A percentile compares a stretch with the other conserved stretches of the same genome.
Evolutionary conservation across 2,888 invertebrate genomes (phyloP).

Genomic region (Sphaeridia pumilis): DNA sequence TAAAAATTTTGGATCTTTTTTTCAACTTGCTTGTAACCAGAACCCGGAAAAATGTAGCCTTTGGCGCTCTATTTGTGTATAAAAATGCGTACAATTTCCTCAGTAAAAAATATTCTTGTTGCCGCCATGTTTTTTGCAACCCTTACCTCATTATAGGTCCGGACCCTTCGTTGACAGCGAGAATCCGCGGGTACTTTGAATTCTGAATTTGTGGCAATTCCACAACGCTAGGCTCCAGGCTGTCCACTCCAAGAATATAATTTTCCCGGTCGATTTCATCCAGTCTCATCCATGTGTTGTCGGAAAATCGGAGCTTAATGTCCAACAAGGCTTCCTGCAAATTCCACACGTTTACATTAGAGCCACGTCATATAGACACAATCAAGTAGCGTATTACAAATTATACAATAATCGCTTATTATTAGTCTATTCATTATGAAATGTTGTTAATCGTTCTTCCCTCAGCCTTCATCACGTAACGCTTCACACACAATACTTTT

Average conservation of each 20-base stretch:
- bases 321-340: conserved; percentile 79
- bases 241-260: conserved; percentile 77
- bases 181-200: conserved; percentile 79
- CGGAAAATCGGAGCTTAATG: conserved; percentile 83
- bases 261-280: conserved; percentile 75
- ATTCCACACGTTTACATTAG: no score
- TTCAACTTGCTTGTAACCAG: no score
- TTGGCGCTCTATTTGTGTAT: neutral
- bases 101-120: neutral
- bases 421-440: no score
- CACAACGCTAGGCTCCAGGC: conserved; percentile 78
- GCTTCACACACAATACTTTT: no score
- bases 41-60: neutral
- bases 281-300: conserved; percentile 71
- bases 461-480: no score
- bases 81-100: neutral
- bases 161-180: conserved; percentile 84
- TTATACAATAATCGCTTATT: no score
- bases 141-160: conserved; percentile 64
- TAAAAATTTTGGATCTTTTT: no score
- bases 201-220: conserved; percentile 85
- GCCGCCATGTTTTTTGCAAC: conserved; percentile 27
- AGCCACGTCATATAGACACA: no score
- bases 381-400: no score
- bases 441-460: no score